phyloP scores from a whole-genome alignment of 2,888 invertebrate genomes.

The Pilophorus perplexus region DNA sequence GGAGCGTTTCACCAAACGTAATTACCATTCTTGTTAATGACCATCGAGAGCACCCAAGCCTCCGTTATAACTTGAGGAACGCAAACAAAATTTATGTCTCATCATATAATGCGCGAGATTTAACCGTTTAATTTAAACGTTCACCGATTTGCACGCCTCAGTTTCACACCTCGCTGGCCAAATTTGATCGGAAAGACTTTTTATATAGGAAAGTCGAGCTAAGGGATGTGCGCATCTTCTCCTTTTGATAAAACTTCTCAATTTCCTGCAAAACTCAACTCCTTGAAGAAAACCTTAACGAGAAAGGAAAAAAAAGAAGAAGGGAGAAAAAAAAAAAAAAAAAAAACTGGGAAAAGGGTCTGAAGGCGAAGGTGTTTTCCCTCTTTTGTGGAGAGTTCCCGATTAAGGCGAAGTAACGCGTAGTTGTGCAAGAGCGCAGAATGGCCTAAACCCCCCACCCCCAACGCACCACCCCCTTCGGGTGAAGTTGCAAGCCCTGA shows the following conservation, averaged over 20 bases:
- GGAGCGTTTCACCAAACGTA: too few relatives aligned
- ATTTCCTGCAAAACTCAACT: conserved; percentile 26
- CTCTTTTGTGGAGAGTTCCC: conserved; percentile 12
- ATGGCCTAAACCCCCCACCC: background rate
- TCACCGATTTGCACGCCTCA: too few relatives aligned
- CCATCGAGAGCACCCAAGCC: too few relatives aligned
- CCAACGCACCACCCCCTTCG: background rate
- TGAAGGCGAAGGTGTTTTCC: conserved; percentile 18
- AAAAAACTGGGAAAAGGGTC: conserved; percentile 15
- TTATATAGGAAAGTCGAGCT: too few relatives aligned
- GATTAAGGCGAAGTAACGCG: conserved; percentile 17
- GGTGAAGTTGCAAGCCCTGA: background rate
- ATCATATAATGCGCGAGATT: too few relatives aligned
- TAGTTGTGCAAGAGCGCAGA: conserved; percentile 14
- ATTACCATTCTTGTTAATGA: too few relatives aligned
- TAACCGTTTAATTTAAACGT: too few relatives aligned
- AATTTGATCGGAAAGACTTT: too few relatives aligned
- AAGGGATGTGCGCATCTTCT: conserved; percentile 9
- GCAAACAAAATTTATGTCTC: too few relatives aligned
- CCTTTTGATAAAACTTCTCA: conserved; percentile 21
- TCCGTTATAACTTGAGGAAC: too few relatives aligned
- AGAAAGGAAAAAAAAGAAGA: conserved; percentile 17
- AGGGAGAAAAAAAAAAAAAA: conserved; percentile 20
- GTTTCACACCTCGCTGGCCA: too few relatives aligned
- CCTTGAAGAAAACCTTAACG: conserved; percentile 21